A percentile compares a stretch with the other conserved stretches of the same genome.
phyloP scores from a whole-genome alignment of 2,888 invertebrate species.

The Gandaritis pyraliata region DNA sequence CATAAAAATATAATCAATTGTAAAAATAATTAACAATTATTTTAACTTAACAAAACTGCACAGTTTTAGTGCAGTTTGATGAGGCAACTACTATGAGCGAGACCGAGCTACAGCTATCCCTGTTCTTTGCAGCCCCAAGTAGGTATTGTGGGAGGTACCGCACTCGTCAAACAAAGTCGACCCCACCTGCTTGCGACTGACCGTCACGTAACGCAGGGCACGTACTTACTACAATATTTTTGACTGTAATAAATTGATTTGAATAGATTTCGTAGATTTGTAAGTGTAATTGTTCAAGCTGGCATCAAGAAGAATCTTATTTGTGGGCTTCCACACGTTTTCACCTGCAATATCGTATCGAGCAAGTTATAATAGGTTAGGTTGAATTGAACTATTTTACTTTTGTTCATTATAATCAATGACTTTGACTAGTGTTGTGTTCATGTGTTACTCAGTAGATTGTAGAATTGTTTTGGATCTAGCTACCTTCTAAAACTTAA shows the following conservation, averaged over 20 bases:
- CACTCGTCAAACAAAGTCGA: no score
- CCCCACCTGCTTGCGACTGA: no score
- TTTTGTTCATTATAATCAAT: conserved; percentile 20
- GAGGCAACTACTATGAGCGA: no score
- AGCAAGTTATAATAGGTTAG: conserved; percentile 69
- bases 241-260: conserved; percentile 2
- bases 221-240: not conserved
- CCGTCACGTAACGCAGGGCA: no score
- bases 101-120: no score
- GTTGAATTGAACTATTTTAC: conserved; percentile 34
- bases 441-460: no score
- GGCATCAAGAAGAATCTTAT: conserved; percentile 72
- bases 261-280: conserved; percentile 18
- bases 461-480: conserved; percentile 11
- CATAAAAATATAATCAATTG: no score
- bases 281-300: conserved; percentile 62
- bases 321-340: conserved; percentile 69
- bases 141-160: no score
- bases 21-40: no score
- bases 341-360: conserved; percentile 61
- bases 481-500: not conserved
- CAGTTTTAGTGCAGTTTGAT: no score
- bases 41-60: no score
- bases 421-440: conserved; percentile 1
- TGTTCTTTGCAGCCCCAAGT: no score